Base-by-base conservation (phyloP, 2,797 vertebrate genomes). In the Poecile montanus region DNA sequence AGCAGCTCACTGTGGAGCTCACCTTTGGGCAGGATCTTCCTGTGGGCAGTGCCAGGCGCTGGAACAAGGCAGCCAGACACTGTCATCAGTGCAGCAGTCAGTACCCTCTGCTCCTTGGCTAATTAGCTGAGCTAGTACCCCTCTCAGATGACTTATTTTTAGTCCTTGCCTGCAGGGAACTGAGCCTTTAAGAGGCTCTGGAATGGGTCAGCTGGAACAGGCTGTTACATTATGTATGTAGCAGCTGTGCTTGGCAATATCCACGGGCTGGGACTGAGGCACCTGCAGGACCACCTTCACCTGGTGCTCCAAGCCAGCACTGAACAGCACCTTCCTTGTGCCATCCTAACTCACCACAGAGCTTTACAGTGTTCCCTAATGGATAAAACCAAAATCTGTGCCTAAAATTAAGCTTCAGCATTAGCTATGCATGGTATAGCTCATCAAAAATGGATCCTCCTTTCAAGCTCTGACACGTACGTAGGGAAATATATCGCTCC, bases 381-480 rank as follows among this genome's bases (percentile, higher is more conserved):
- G 22, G 79, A 73, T 9, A 63, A 78, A 88, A 4, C 30, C 70
- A n/a, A 88, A 93, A 40, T 16, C 82, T 56, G 32, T 29, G 9
- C 53, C 85, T 89, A 96, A 95, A 86, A 95, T 88, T 51, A 86
- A 66, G 51, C 26, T 44, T 53, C 56, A 80, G 36, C 70, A 81
- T 93, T 56, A 93, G 82, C 54, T 89, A 70, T 66, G 85, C 85
- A 75, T 45, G 61, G 44, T 73, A 40, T 42, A 89, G 70, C 79
- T 89, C 88, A 92, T 93, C 86, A 94, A 95, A 95, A 89, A 94
- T 93, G 82, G 73, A 95, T 92, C 20, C 22, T 78, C 70, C 87
- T 66, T 91, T 73, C 68, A 74, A 89, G 75, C 68, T 76, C 82
- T 91, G 89, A 95, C 82, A 95, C 53, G 27, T 22, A 85, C n/a